Percentiles rank a stretch among this genome's conserved stretches.
Conservation (phyloP, 2,888 invertebrate genomes). For the Hydraecia micacea region DNA sequence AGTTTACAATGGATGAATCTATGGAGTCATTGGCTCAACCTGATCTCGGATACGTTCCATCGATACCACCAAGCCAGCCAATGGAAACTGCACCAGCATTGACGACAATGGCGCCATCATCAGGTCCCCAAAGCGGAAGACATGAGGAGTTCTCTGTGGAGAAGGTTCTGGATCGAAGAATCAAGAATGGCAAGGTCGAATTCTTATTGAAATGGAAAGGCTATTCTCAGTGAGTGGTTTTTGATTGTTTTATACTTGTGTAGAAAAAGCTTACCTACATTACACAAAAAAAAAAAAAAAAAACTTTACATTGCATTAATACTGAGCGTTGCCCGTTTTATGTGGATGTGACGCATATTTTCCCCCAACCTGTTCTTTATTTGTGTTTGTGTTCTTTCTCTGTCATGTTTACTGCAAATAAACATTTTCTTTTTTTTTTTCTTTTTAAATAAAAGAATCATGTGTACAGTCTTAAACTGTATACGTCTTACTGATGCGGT, state of each 20-base stretch:
- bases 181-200: constrained; percentile 92
- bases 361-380: too few relatives aligned
- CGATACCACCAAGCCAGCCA: constrained; percentile 55
- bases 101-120: constrained; percentile 55
- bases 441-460: too few relatives aligned
- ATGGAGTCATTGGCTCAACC: constrained; percentile 73
- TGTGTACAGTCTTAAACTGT: not conserved
- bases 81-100: constrained; percentile 69
- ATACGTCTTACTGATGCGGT: not conserved
- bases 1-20: constrained; percentile 69
- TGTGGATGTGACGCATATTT: not conserved
- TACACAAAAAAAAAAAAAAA: too few relatives aligned
- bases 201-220: constrained; percentile 92
- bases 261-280: not conserved
- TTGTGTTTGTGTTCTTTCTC: too few relatives aligned
- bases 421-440: too few relatives aligned
- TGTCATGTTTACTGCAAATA: too few relatives aligned
- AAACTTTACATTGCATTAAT: too few relatives aligned
- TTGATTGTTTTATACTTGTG: not conserved
- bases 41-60: constrained; percentile 62
- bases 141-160: constrained; percentile 94
- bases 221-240: constrained; percentile 90
- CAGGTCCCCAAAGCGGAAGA: constrained; percentile 79
- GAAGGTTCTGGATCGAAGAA: constrained; percentile 93
- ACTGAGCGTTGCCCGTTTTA: too few relatives aligned